Base-by-base conservation (phyloP, 2,797 vertebrate species). In the Benthosema pterotum region DNA sequence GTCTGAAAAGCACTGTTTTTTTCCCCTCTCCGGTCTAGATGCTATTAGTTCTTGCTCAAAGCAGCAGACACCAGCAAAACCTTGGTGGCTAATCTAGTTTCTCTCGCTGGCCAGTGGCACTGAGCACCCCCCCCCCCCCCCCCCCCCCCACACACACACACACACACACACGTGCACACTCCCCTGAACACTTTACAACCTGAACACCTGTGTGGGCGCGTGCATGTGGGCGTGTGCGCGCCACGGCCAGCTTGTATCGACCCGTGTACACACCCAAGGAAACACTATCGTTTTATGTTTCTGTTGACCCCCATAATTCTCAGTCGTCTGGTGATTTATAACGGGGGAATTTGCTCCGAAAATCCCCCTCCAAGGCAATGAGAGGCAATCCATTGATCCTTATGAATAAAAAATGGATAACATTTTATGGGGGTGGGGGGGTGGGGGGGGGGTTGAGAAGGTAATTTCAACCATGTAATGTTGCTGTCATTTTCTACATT, bases 401-500 rank as follows among this genome's bases (percentile, higher is more conserved):
- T 82, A 79, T 83, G 84, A 87, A 89, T 89, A 83, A 80, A 77
- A 38, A 87, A 90, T 79, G 71, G 79, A 82, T 78, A 74, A 75
- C 75, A 83, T 87, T 82, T 86, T 38, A 11, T 38, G 32, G 32
- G 28, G 25, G 3, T 25, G 25, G 28, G 28, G 0, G 32, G 32
- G 32, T 6, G 32, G 32, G 32, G 32, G 60, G 60, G 49, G 67
- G 67, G 69, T n/a, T n/a, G n/a, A n/a, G n/a, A n/a, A n/a, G n/a
- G 82, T 87, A 79, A 88, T 87, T 88, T 83, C 72, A 83, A 69
- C 72, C 85, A 73, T 86, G 76, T 79, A 80, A 90, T 86, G 77
- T 64, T 80, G 76, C 78, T 89, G 86, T 87, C 82, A 84, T 80
- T 83, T 67, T 78, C 65, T 67, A 32, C 67, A 53, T 73, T 79